Base-by-base conservation (phyloP, 2,888 invertebrate genomes). In the Clistopyga incitator region DNA sequence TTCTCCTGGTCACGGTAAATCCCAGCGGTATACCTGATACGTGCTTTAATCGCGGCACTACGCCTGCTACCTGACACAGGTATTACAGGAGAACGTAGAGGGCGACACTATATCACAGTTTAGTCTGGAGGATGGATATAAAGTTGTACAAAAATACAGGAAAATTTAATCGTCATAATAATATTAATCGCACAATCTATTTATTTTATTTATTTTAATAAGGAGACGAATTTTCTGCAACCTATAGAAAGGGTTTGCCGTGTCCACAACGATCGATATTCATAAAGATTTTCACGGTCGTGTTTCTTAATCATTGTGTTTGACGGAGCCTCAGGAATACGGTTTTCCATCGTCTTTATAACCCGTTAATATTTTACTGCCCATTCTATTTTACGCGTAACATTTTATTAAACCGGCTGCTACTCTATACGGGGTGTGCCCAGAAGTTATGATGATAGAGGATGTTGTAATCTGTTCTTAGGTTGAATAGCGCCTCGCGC, bases 41-140 rank as follows among this genome's bases (percentile, higher is more conserved):
- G 88, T 89, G 89, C 88, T 89, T 90, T 90, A 91, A 91, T 91
- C 90, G 90, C 68, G 72, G 87, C 86, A 87, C 84, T 72, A 81
- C 59, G 70, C 47, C 67, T 64, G 77, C 72, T 67, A 72, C 81
- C 80, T 77, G 13, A 56, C 15, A 25, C 76, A 65, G 56, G 50
- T 71, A 75, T 65, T 65, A 54, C 80, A 45, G 25, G 56, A 23
- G 25, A 56, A 56, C 15, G 25, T 56, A 56, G 56, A 56, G 25
- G 2, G 20, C 11, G 2, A 56, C 11, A 25, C 25, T 56, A 23
- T 50, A 50, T 50, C n/a, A 18, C 50, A 50, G n/a, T n/a, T 50
- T 18, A 2, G n/a, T 50, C 0, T 6, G 6, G 50, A 50, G n/a
- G n/a, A 50, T 50, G 6, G 50, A 4, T 23, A 54, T 11, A 15